Evolutionary conservation across 2,888 invertebrate species (phyloP).

Genomic region (Chironomus riparius): DNA sequence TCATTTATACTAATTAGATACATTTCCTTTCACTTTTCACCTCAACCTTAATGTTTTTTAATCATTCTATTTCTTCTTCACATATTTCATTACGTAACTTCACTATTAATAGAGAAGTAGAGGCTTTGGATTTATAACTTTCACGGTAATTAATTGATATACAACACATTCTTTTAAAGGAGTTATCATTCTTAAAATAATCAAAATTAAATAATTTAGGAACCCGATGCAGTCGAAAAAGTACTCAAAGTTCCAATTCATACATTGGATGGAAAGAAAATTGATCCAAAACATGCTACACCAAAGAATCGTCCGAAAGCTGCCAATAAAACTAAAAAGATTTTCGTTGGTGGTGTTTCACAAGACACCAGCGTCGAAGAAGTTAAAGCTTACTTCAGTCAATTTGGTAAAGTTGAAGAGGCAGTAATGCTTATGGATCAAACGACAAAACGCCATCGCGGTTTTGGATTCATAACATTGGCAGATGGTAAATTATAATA

Average conservation of each 20-base stretch:
- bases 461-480: conserved; percentile 87
- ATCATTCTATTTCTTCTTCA: neutral
- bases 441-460: conserved; percentile 83
- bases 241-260: conserved; percentile 84
- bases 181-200: neutral
- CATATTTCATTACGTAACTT: conserved; percentile 24
- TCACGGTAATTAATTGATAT: conserved; percentile 15
- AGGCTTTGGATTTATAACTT: conserved; percentile 51
- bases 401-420: conserved; percentile 84
- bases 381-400: conserved; percentile 81
- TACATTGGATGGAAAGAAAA: conserved; percentile 86
- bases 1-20: neutral
- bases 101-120: conserved; percentile 70
- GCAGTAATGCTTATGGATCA: conserved; percentile 92
- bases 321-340: conserved; percentile 83
- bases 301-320: conserved; percentile 80
- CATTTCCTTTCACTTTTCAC: conserved; percentile 28
- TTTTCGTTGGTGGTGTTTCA: conserved; percentile 85
- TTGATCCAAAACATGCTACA: conserved; percentile 89
- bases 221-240: conserved; percentile 82
- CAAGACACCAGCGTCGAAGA: conserved; percentile 88
- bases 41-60: neutral
- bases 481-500: conserved; percentile 47
- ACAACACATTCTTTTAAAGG: neutral
- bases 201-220: conserved; percentile 47